These are phyloP conservation scores for Lithophane socia DNA, from an alignment of 2,888 invertebrate species.

Conservation along the genomic window DNA sequence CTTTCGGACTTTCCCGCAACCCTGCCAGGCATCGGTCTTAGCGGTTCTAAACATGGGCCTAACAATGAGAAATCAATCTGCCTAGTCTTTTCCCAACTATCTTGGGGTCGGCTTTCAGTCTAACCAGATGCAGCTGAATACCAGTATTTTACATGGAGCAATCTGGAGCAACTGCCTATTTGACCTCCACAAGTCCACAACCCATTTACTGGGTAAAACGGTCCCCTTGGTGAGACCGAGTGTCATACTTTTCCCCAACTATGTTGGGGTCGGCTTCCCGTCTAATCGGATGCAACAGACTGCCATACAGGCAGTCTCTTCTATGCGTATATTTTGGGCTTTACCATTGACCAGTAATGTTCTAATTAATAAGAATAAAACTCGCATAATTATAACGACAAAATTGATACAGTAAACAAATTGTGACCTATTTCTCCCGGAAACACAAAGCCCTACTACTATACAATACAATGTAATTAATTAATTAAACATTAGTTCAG, in stretches of 20 bases:
- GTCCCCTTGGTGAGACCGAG: too few relatives aligned
- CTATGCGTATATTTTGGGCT: too few relatives aligned
- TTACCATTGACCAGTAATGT: not conserved
- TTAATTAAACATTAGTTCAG: conserved; percentile 45
- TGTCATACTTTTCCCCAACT: too few relatives aligned
- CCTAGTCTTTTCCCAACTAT: not conserved
- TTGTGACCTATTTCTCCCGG: not conserved
- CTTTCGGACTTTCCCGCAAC: too few relatives aligned
- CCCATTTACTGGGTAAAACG: too few relatives aligned
- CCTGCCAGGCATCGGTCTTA: too few relatives aligned
- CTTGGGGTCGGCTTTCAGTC: not conserved
- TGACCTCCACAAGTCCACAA: too few relatives aligned
- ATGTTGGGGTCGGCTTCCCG: too few relatives aligned
- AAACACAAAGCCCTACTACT: conserved; percentile 12
- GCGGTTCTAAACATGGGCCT: not conserved
- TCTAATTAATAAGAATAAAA: not conserved
- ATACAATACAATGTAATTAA: conserved; percentile 17
- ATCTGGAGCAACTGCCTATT: too few relatives aligned
- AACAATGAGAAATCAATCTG: not conserved
- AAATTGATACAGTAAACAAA: not conserved
- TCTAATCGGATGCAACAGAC: too few relatives aligned
- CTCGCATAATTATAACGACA: not conserved
- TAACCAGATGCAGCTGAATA: not conserved
- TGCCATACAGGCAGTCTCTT: too few relatives aligned
- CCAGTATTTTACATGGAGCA: too few relatives aligned